phyloP scores from a whole-genome alignment of 2,888 invertebrate species.

The Hybos culiciformis region DNA sequence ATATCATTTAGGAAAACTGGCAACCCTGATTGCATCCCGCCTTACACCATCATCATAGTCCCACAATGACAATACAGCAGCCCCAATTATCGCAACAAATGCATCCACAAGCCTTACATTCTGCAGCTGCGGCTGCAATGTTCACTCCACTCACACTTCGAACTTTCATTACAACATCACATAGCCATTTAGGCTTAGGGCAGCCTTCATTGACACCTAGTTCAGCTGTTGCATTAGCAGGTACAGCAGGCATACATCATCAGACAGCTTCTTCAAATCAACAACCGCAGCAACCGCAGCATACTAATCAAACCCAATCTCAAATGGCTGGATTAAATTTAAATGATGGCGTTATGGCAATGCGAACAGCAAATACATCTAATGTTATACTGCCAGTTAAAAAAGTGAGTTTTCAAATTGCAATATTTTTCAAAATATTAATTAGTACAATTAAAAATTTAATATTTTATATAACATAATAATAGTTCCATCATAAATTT shows the following conservation, averaged over 20 bases:
- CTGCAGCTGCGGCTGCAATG: constrained; percentile 25
- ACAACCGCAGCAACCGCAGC: not conserved
- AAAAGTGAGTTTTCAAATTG: constrained; percentile 22
- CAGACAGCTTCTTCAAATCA: constrained; percentile 5
- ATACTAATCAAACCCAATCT: too few relatives aligned
- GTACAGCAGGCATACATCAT: constrained; percentile 14
- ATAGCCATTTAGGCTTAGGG: constrained; percentile 15
- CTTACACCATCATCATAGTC: constrained; percentile 10
- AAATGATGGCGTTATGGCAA: constrained; percentile 24
- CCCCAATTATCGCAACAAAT: too few relatives aligned
- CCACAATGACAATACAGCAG: too few relatives aligned
- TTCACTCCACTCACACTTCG: constrained; percentile 32
- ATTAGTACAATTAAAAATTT: not conserved
- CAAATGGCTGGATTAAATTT: constrained; percentile 24
- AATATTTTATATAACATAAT: too few relatives aligned
- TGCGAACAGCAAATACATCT: constrained; percentile 17
- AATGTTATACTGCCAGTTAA: constrained; percentile 20
- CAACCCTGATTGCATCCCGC: too few relatives aligned
- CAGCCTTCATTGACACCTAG: constrained; percentile 19
- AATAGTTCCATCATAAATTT: too few relatives aligned
- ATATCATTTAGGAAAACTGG: too few relatives aligned
- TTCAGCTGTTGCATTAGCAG: constrained; percentile 7
- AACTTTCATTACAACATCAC: constrained; percentile 27
- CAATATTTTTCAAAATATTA: not conserved
- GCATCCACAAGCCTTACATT: constrained; percentile 15